Conservation (phyloP, 2,113 vertebrate genomes). For the Erinaceus europaeus region DNA sequence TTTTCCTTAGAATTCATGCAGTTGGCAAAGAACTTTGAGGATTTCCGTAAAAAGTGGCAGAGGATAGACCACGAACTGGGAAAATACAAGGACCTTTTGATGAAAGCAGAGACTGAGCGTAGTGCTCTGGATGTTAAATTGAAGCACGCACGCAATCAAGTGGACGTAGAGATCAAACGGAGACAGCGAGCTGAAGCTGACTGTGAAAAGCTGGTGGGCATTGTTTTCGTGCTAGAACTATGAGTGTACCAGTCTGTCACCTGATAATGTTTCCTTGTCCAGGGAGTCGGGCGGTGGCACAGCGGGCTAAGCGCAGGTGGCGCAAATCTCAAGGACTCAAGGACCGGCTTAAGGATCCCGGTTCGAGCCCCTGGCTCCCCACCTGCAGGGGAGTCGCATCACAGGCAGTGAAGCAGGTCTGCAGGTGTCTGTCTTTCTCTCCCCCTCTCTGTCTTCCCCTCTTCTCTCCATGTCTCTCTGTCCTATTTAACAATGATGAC, state of each 20-base stretch:
- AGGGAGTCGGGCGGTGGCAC: no score
- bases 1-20: constrained; percentile 91
- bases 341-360: no score
- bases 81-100: constrained; percentile 89
- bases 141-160: constrained; percentile 98
- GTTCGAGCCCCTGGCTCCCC: no score
- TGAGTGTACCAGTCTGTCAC: background rate
- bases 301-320: no score
- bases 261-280: no score
- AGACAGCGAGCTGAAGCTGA: constrained; percentile 94
- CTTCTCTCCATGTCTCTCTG: no score
- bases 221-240: background rate
- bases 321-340: no score
- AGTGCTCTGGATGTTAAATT: constrained; percentile 94
- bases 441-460: no score
- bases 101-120: constrained; percentile 91
- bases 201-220: constrained; percentile 93
- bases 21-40: constrained; percentile 92
- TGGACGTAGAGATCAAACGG: constrained; percentile 96
- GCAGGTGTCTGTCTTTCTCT: no score
- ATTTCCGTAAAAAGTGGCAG: constrained; percentile 89
- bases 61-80: constrained; percentile 87
- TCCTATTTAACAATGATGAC: no score
- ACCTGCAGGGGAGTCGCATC: no score
- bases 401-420: no score